Percentiles rank a stretch among this genome's conserved stretches.
Evolutionary conservation across 2,797 vertebrate genomes (phyloP).

Genomic region (Coccyzus lansbergi): DNA sequence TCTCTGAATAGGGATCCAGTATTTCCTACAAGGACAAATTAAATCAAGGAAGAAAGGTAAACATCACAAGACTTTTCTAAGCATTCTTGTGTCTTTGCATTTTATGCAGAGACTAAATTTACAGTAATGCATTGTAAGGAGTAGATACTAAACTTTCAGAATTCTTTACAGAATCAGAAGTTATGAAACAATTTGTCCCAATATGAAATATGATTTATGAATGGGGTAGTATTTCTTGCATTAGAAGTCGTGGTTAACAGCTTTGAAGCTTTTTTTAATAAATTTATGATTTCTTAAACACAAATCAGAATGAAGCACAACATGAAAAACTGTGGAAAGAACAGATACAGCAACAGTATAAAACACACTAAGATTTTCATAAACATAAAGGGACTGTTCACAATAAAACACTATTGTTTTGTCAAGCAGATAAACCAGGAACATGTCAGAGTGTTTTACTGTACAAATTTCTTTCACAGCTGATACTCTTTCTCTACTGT

Average conservation of each 20-base stretch:
- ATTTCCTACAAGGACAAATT: background rate
- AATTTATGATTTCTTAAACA: background rate
- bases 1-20: no score
- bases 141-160: background rate
- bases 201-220: background rate
- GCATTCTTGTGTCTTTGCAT: accelerated
- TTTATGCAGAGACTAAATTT: background rate
- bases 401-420: constrained; percentile 26
- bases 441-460: constrained; percentile 47
- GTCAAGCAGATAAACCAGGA: constrained; percentile 46
- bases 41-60: background rate
- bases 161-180: background rate
- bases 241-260: background rate
- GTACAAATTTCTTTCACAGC: constrained; percentile 10
- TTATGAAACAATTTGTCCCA: background rate
- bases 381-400: constrained; percentile 49
- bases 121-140: background rate
- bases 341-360: background rate
- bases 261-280: background rate
- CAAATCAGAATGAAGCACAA: constrained; percentile 24
- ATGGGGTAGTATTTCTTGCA: background rate
- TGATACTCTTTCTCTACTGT: constrained; percentile 3
- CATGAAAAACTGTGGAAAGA: constrained; percentile 24
- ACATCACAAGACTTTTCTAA: background rate
- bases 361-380: constrained; percentile 21